A percentile compares a stretch with the other conserved stretches of the same genome.
Evolutionary conservation across 2,113 vertebrate species (phyloP).

Genomic region (Micronisus gabar): DNA sequence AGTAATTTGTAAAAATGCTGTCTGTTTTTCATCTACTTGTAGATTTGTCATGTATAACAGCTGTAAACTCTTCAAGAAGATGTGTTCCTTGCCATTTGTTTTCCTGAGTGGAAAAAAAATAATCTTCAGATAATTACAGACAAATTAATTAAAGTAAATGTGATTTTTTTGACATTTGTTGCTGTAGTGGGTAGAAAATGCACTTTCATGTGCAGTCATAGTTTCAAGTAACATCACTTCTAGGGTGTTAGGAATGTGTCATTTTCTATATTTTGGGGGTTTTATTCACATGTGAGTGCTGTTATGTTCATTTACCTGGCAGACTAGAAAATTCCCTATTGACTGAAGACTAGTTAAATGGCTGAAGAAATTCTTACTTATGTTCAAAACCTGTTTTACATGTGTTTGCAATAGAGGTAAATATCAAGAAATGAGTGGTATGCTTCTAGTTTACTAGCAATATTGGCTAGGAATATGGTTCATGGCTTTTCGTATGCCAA

Average conservation of each 20-base stretch:
- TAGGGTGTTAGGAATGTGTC: not conserved
- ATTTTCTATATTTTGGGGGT: not conserved
- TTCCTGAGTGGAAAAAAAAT: not conserved
- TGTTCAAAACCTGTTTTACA: not conserved
- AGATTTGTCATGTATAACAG: not conserved
- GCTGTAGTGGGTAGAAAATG: not conserved
- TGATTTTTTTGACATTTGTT: not conserved
- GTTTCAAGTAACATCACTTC: not conserved
- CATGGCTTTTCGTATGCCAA: not conserved
- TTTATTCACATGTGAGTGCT: not conserved
- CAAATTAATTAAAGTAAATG: not conserved
- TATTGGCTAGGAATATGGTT: not conserved
- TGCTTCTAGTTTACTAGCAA: rapidly evolving
- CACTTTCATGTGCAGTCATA: not conserved
- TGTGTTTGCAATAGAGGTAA: not conserved
- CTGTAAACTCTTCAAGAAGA: not conserved
- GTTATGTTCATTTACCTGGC: not conserved
- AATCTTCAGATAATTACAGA: not conserved
- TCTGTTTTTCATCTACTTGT: not conserved
- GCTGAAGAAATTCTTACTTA: not conserved
- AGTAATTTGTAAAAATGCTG: not conserved
- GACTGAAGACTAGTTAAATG: not conserved
- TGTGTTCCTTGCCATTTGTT: not conserved
- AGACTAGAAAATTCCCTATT: not conserved
- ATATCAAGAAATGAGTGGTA: not conserved